These are phyloP conservation scores for Mormyrus proboscirostris DNA, from an alignment of 2,797 vertebrate species.

Conservation along the genomic window DNA sequence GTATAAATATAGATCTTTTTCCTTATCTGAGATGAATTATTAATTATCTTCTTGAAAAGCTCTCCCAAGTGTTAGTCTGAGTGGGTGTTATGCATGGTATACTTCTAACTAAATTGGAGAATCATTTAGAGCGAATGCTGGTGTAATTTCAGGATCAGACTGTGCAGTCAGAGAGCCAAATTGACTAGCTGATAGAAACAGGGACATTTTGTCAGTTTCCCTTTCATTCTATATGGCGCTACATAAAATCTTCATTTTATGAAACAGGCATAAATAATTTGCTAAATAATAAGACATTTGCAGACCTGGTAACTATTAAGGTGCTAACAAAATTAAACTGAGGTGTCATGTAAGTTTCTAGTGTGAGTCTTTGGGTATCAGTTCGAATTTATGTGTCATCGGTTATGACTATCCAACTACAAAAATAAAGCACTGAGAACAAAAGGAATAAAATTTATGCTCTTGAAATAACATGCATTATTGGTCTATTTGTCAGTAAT, in stretches of 20 bases:
- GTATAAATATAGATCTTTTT: slow-evolving; percentile 88
- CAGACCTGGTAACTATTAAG: not conserved
- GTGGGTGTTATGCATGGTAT: slow-evolving; percentile 22
- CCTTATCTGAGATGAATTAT: slow-evolving; percentile 86
- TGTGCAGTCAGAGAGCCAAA: slow-evolving; percentile 15
- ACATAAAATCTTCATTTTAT: not conserved
- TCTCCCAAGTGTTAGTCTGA: slow-evolving; percentile 63
- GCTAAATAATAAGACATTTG: not conserved
- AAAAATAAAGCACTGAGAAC: not conserved
- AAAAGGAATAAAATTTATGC: not conserved
- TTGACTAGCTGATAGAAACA: not conserved
- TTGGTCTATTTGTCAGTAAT: not conserved
- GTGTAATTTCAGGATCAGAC: slow-evolving; percentile 47
- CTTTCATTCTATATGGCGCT: no score
- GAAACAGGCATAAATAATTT: not conserved
- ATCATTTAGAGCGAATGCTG: slow-evolving; percentile 52
- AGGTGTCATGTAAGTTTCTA: not conserved
- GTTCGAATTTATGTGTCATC: not conserved
- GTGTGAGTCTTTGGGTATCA: not conserved
- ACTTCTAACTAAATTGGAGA: slow-evolving; percentile 61
- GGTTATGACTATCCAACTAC: not conserved
- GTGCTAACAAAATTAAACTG: not conserved
- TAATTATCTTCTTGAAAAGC: slow-evolving; percentile 81
- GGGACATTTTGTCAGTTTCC: not conserved
- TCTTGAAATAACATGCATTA: not conserved